Conservation (phyloP, 2,888 invertebrate species). For the Mesoligia furuncula region DNA sequence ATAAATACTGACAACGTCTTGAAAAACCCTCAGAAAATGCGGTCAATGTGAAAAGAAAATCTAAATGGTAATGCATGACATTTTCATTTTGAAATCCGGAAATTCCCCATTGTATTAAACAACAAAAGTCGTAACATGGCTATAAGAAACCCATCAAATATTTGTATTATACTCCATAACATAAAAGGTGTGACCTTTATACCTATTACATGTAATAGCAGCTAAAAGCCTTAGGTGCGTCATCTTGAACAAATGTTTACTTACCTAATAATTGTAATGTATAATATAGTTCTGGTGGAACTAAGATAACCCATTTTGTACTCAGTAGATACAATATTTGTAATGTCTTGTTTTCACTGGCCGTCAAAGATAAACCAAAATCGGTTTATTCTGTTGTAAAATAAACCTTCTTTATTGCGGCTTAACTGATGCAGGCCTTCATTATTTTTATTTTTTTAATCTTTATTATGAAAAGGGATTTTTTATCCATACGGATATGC, state of each 20-base stretch:
- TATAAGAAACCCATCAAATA: slow-evolving; percentile 34
- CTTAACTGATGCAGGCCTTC: too few species aligned
- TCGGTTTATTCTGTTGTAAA: background rate
- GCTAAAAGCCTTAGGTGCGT: slow-evolving; percentile 46
- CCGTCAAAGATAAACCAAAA: background rate
- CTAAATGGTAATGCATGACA: slow-evolving; percentile 9
- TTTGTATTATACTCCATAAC: slow-evolving; percentile 37
- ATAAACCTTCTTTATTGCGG: background rate
- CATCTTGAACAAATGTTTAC: slow-evolving; percentile 30
- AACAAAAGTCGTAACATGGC: slow-evolving; percentile 36
- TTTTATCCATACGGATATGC: too few species aligned
- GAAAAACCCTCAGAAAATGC: slow-evolving; percentile 10
- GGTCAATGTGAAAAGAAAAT: background rate
- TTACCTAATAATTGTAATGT: too few species aligned
- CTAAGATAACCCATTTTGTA: slow-evolving; percentile 11
- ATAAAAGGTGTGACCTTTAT: slow-evolving; percentile 46
- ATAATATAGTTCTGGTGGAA: slow-evolving; percentile 8
- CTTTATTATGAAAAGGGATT: too few species aligned
- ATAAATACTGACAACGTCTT: background rate
- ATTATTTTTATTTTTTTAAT: too few species aligned
- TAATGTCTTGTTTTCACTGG: background rate
- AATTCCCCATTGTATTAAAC: background rate
- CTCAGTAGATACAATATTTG: background rate
- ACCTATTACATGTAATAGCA: slow-evolving; percentile 44
- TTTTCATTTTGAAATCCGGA: background rate